Evolutionary conservation across 2,888 invertebrate species (phyloP), one percentile per base, ranked within the genome.

Genomic region (Parelbella ahira): DNA sequence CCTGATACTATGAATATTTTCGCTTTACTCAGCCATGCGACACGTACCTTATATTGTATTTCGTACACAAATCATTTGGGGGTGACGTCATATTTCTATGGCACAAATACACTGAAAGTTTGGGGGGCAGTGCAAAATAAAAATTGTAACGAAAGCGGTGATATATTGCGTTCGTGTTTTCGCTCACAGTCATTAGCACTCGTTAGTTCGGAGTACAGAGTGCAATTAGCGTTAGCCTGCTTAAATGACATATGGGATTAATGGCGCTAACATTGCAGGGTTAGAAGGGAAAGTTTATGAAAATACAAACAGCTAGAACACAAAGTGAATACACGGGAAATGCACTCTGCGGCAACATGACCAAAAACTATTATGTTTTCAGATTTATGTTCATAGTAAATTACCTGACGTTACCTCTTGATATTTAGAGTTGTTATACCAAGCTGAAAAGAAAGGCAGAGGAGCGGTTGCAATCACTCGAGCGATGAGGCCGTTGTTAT

Each of bases 101-200:
- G 42, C 34, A 34, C 34, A 13, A 42, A 42, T 42, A 34, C 42
- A 42, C 42, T 34, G 34, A 42, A 42, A 42, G 32, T 21, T 42
- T 42, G 11, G 42, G 27, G 42, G 6, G 18, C 29, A 33, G 8
- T 10, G 29, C 33, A 33, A 42, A 41, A 25, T 18, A 25, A 33
- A 42, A 34, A n/a, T 42, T 28, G 41, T 34, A 42, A 42, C 34
- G 42, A 42, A 42, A 42, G 18, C 10, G 10, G 42, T 42, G 42
- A 42, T 34, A 23, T 42, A 42, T 42, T 34, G 34, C 23, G 42
- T 34, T 24, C 34, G 29, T 34, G 42, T 42, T 42, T 34, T 29
- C 19, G 28, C 19, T n/a, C n/a, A 20, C 42, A 34, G 34, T 34
- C 42, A 42, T 42, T 42, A 42, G 27, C 23, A 42, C 34, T 34